Conservation (phyloP, 2,888 invertebrate species). For the Meandrusa payeni region DNA sequence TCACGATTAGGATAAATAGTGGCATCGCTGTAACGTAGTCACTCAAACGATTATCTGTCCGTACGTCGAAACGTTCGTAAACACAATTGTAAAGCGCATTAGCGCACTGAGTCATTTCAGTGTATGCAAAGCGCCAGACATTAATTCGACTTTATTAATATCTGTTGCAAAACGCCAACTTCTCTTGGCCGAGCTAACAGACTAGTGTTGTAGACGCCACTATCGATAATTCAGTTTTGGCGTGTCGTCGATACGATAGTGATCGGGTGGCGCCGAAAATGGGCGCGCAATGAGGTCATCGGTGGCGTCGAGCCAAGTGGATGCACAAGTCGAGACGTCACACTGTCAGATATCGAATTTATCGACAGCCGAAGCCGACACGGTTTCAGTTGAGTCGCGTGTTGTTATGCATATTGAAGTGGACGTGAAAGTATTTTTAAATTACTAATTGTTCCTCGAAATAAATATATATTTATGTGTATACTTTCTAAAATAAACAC, state of each 20-base stretch:
- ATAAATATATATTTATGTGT: too few species aligned
- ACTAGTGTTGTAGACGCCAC: slow-evolving; percentile 46
- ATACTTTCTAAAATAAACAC: too few species aligned
- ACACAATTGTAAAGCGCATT: slow-evolving; percentile 16
- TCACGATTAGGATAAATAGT: too few species aligned
- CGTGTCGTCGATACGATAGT: slow-evolving; percentile 67
- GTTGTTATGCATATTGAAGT: not conserved
- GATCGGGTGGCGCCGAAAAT: slow-evolving; percentile 73
- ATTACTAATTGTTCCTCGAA: not conserved
- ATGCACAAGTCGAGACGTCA: slow-evolving; percentile 41
- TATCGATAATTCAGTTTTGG: slow-evolving; percentile 57
- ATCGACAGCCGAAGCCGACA: slow-evolving; percentile 16
- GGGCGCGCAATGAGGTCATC: slow-evolving; percentile 68
- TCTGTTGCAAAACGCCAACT: slow-evolving; percentile 15
- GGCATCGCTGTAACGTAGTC: slow-evolving; percentile 5
- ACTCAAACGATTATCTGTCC: slow-evolving; percentile 8
- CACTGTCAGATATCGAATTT: slow-evolving; percentile 35
- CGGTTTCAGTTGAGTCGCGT: not conserved
- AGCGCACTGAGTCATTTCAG: slow-evolving; percentile 20
- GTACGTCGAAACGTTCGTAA: slow-evolving; percentile 10
- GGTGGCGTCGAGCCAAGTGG: slow-evolving; percentile 71
- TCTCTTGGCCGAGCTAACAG: slow-evolving; percentile 3
- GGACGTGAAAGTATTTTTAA: slow-evolving; percentile 1
- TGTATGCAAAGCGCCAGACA: slow-evolving; percentile 24
- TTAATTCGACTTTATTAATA: slow-evolving; percentile 32